phyloP scores from a whole-genome alignment of 2,888 invertebrate species.

The Nomada ferruginata region DNA sequence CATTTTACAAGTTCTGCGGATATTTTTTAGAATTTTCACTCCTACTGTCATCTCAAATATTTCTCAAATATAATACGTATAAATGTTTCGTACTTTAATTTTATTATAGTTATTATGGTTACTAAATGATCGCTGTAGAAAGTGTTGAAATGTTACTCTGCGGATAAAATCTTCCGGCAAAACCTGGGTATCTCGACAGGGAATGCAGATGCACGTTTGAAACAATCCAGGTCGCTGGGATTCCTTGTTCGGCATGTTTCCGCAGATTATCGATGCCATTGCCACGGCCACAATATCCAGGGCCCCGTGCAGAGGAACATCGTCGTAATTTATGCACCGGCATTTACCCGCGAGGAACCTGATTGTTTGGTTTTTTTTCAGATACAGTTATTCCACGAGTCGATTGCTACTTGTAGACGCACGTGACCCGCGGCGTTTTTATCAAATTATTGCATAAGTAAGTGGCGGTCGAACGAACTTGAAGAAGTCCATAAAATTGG shows the following conservation, averaged over 20 bases:
- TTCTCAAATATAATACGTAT: too few species aligned
- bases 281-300: conserved; percentile 41
- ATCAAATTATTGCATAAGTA: not conserved
- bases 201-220: conserved; percentile 15
- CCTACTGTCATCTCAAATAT: too few species aligned
- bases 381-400: not conserved
- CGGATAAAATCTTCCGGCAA: conserved; percentile 13
- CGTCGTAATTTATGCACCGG: conserved; percentile 25
- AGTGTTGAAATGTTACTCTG: conserved; percentile 25
- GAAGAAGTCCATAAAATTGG: conserved; percentile 47
- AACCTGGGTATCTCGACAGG: not conserved
- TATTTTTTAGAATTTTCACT: too few species aligned
- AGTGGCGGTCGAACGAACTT: conserved; percentile 38
- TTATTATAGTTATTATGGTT: too few species aligned
- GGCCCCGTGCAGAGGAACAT: conserved; percentile 57
- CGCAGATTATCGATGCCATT: conserved; percentile 24
- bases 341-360: conserved; percentile 47
- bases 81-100: too few species aligned
- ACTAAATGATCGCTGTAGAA: too few species aligned
- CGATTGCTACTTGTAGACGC: not conserved
- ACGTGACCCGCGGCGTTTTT: not conserved
- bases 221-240: conserved; percentile 36
- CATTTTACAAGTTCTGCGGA: too few species aligned
- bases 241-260: not conserved
- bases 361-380: not conserved